Base-by-base conservation (phyloP, 2,888 invertebrate genomes). In the Eubasilissa splendida region DNA sequence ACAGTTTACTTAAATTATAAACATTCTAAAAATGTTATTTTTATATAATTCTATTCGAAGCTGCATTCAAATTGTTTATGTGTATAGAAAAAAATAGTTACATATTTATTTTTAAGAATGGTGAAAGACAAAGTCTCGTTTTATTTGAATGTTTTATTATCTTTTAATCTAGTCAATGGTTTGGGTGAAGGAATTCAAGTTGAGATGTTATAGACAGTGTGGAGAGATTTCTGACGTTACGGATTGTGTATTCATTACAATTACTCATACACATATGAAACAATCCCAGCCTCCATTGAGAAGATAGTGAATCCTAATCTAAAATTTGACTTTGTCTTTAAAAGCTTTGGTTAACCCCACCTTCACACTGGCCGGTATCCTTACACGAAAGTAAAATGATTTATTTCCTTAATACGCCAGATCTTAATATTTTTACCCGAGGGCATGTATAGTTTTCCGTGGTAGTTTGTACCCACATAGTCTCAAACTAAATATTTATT, bases 111-210 rank as follows among this genome's bases (percentile, higher is more conserved):
- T 11, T 54, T 31, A 42, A 65, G 66, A n/a, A 56, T 52, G 31
- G 52, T 4, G 14, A 33, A 54, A 76, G 66, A 33, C 54, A 76
- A 76, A 76, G n/a, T n/a, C n/a, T 76, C 3, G 66, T n/a, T 66
- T 42, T 54, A 53, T 31, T n/a, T 42, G 4, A 33, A 63, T 22
- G 11, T 63, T 33, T 63, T 63, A 7, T 42, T 42, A 42, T 42
- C 42, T 7, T 5, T 4, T 42, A 42, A 42, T 42, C 31, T 8
- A 63, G 33, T 63, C 22, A 10, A 63, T 10, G 8, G 7, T 12
- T 14, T 9, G 3, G 2, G 31, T 63, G 11, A 31, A 63, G 33
- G 60, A 60, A 60, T 60, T 42, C 42, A 42, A 42, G 42, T 42
- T 42, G 42, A 42, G 42, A 7, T 4, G 42, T 22, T 22, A 22